phyloP scores from a whole-genome alignment of 2,888 invertebrate genomes.

The Pristionchus fissidentatus region DNA sequence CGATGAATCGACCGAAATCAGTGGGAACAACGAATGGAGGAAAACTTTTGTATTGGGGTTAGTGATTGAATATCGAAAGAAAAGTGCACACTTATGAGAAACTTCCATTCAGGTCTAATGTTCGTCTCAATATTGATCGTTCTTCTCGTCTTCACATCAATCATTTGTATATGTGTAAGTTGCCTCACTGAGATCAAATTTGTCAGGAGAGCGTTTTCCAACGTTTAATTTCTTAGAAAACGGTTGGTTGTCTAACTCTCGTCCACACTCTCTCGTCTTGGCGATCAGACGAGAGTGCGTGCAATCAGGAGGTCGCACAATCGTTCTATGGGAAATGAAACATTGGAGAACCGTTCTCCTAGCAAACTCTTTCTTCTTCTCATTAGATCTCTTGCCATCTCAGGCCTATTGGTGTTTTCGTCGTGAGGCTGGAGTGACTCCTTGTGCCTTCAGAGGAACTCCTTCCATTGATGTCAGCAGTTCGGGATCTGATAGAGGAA shows the following conservation, averaged over 20 bases:
- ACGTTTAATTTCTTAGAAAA: no score
- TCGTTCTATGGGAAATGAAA: not conserved
- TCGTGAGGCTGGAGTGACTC: not conserved
- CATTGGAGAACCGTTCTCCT: no score
- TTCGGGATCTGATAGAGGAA: conserved; percentile 25
- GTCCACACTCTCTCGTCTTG: no score
- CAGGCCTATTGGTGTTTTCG: conserved; percentile 24
- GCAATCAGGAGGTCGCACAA: no score
- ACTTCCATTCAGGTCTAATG: conserved; percentile 9
- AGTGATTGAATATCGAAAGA: not conserved
- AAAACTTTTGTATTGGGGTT: conserved; percentile 31
- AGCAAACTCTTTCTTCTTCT: no score
- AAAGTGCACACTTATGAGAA: not conserved
- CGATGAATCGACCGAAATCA: conserved; percentile 33
- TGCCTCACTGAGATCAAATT: no score
- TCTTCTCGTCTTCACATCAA: conserved; percentile 10
- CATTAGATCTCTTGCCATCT: not conserved
- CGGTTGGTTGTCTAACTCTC: no score
- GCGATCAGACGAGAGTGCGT: no score
- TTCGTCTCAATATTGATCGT: conserved; percentile 1
- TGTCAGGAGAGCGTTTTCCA: no score
- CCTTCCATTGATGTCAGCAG: conserved; percentile 43
- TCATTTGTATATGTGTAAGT: conserved; percentile 39
- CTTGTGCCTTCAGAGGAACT: conserved; percentile 1
- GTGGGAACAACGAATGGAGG: not conserved